Conservation (phyloP, 2,888 invertebrate genomes). For the Cataglyphis rosenhaueri region DNA sequence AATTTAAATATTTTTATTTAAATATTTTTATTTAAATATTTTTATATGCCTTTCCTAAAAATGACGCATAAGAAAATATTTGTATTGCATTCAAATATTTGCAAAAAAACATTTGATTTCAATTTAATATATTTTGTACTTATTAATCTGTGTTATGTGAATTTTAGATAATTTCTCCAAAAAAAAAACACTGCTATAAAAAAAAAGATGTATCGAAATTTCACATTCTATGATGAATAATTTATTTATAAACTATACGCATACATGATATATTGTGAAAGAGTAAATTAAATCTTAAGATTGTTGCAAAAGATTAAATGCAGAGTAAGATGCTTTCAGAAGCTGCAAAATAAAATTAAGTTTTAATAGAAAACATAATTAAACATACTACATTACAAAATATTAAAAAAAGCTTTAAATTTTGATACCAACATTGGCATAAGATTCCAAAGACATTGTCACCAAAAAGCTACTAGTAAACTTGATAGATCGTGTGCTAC, state of each 20-base stretch:
- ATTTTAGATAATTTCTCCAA: neutral
- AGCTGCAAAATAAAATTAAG: constrained; percentile 54
- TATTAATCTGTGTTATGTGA: neutral
- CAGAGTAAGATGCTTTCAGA: constrained; percentile 68
- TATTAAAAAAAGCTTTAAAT: neutral
- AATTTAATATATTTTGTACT: constrained; percentile 1
- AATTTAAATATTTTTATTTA: constrained; percentile 15
- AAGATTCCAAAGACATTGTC: constrained; percentile 61
- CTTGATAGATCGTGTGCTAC: constrained; percentile 59
- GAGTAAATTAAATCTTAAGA: neutral
- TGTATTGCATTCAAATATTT: neutral
- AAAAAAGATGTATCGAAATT: neutral
- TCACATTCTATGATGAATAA: neutral
- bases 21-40: constrained; percentile 2
- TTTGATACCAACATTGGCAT: constrained; percentile 57
- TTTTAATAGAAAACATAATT: neutral
- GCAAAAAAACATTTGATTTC: neutral
- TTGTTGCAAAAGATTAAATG: constrained; percentile 66
- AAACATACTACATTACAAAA: neutral
- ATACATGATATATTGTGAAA: neutral
- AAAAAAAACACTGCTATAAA: neutral
- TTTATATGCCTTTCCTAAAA: neutral
- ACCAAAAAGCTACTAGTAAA: constrained; percentile 61
- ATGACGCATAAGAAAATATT: neutral
- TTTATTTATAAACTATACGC: constrained; percentile 14